Evolutionary conservation across 2,797 vertebrate species (phyloP).

Genomic region (Pseudopleuronectes americanus): DNA sequence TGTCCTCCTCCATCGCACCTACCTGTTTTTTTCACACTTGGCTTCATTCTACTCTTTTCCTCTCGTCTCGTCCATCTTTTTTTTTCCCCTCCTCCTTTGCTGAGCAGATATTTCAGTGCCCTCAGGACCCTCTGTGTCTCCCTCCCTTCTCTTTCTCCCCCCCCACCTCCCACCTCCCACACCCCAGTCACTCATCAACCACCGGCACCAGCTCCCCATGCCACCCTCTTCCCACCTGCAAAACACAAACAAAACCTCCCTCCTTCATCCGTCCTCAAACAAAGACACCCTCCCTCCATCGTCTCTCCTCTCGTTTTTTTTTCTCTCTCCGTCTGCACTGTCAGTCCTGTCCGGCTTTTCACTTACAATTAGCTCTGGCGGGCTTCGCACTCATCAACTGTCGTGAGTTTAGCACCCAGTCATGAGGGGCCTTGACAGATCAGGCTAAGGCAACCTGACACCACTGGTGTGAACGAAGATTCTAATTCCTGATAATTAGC

Average conservation of each 20-base stretch:
- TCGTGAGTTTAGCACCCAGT: constrained; percentile 86
- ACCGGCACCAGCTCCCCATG: constrained; percentile 57
- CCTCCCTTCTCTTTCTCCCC: not conserved
- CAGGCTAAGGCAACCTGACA: constrained; percentile 85
- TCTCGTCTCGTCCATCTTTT: constrained; percentile 31
- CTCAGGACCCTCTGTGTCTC: constrained; percentile 19
- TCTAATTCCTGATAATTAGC: constrained; percentile 90
- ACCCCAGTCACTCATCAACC: constrained; percentile 45
- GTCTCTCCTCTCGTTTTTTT: constrained; percentile 10
- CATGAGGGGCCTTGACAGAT: constrained; percentile 81
- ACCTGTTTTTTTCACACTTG: constrained; percentile 75
- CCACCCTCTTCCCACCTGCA: constrained; percentile 74
- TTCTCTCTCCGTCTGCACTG: constrained; percentile 50
- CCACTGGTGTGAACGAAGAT: constrained; percentile 88
- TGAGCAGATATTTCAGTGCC: constrained; percentile 57
- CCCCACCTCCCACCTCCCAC: constrained; percentile 5
- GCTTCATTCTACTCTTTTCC: constrained; percentile 50
- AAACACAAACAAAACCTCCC: constrained; percentile 67
- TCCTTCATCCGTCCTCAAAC: constrained; percentile 68
- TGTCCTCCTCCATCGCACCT: constrained; percentile 77
- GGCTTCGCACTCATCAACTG: constrained; percentile 84
- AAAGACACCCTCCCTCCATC: constrained; percentile 45
- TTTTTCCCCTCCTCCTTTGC: constrained; percentile 43
- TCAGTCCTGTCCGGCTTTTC: constrained; percentile 93
- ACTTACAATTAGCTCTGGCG: constrained; percentile 91